Percentiles rank a stretch among this genome's conserved stretches.
phyloP scores from a whole-genome alignment of 2,888 invertebrate genomes.

The Nymphalis urticae region DNA sequence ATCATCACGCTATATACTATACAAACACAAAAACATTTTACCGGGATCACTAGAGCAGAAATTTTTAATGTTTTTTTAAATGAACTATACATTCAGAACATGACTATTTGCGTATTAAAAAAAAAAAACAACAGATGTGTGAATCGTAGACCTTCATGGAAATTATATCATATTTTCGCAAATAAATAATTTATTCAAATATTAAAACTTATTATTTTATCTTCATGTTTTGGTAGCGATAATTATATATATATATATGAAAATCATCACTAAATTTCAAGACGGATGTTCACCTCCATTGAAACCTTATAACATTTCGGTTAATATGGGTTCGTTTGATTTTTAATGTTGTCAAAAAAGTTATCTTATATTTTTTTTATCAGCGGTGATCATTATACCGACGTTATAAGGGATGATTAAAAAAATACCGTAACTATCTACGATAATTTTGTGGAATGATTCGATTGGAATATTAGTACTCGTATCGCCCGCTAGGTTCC shows the following conservation, averaged over 20 bases:
- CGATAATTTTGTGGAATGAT: too few species aligned
- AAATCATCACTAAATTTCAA: too few species aligned
- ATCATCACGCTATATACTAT: conserved; percentile 31
- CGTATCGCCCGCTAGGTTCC: too few species aligned
- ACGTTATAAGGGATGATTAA: background rate
- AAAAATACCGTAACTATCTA: background rate
- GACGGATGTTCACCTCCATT: background rate
- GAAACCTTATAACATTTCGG: background rate
- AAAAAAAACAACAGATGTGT: too few species aligned
- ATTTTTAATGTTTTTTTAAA: conserved; percentile 26
- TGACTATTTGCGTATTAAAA: background rate
- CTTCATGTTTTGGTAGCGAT: too few species aligned
- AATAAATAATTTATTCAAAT: too few species aligned
- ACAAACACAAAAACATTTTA: conserved; percentile 30
- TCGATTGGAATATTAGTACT: too few species aligned
- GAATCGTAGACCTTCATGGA: too few species aligned
- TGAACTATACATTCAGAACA: conserved; percentile 10
- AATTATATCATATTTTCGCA: too few species aligned
- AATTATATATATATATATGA: too few species aligned
- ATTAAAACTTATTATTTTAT: too few species aligned
- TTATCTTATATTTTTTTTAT: too few species aligned
- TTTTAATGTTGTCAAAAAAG: background rate
- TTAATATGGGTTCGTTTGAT: background rate
- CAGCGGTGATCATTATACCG: background rate
- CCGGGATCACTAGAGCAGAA: conserved; percentile 36